Base-by-base conservation (phyloP, 2,797 vertebrate genomes). In the Sebastes trivittatus region DNA sequence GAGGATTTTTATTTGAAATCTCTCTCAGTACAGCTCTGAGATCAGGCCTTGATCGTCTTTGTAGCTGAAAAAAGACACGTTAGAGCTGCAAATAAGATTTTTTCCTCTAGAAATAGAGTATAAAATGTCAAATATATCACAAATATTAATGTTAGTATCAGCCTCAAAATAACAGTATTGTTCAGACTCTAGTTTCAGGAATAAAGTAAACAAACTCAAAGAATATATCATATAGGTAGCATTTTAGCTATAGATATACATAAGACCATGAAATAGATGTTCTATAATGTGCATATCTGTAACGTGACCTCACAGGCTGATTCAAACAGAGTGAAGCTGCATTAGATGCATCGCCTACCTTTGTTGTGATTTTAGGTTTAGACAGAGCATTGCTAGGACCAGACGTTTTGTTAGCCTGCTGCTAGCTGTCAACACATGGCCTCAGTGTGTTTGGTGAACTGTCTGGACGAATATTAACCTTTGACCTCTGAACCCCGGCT, bases 111-210 rank as follows among this genome's bases (percentile, higher is more conserved):
- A 52, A 52, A 9, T n/a, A 52, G 20, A 9, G 20, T 52, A 52
- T 9, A 52, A 2, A 54, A 42, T 16, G 14, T 42, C 32, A 36
- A 36, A 36, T 36, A 36, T 13, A 11, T 13, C 36, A 36, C 36
- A 36, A 36, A 36, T 36, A 36, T 5, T 11, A 36, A 36, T 36
- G 36, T 36, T 36, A 36, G 11, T 36, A 36, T 36, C 36, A 13
- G 1, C 36, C 36, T 36, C 36, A 36, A 0, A 36, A 13, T 0
- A 0, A 1, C 36, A 36, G 36, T 36, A 36, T 36, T 1, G 36
- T 36, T 36, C 11, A 36, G 36, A 36, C 36, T 36, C 36, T 36
- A 36, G 36, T 36, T 36, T 36, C 11, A 13, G 11, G 36, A 36
- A 0, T 36, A 36, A 36, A 36, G 2, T 36, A 11, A 36, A 36